A percentile compares a stretch with the other conserved stretches of the same genome.
Evolutionary conservation across 2,797 vertebrate genomes (phyloP).

Genomic region (Rousettus madagascariensis): DNA sequence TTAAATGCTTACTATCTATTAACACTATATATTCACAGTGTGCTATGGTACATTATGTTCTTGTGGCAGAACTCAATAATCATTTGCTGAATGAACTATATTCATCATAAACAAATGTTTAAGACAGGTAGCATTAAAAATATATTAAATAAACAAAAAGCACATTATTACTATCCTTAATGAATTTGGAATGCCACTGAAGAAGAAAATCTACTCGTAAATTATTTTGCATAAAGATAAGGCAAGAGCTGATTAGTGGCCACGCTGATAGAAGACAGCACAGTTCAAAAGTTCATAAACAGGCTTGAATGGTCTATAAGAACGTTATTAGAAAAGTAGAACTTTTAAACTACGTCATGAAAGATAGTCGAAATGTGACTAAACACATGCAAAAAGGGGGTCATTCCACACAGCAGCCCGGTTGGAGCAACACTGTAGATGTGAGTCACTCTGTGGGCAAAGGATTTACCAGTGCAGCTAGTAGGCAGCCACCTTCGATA

Average conservation of each 20-base stretch:
- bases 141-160: neutral
- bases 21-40: neutral
- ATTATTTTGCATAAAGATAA: neutral
- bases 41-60: neutral
- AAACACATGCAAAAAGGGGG: too few relatives aligned
- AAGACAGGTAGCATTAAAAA: neutral
- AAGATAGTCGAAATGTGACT: neutral
- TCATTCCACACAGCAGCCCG: neutral
- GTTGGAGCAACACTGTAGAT: neutral
- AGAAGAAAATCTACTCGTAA: neutral
- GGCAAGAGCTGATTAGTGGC: neutral
- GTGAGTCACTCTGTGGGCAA: neutral
- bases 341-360: neutral
- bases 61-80: neutral
- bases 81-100: neutral
- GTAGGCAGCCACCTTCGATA: neutral
- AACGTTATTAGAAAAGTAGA: neutral
- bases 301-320: neutral
- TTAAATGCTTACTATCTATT: neutral
- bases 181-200: neutral
- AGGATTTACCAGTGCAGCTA: neutral
- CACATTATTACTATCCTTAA: neutral
- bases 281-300: neutral
- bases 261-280: neutral
- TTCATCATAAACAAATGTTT: neutral